A percentile compares a stretch with the other conserved stretches of the same genome.
These are phyloP conservation scores for Columba janthina DNA, from an alignment of 2,113 vertebrate genomes.

Conservation along the genomic window DNA sequence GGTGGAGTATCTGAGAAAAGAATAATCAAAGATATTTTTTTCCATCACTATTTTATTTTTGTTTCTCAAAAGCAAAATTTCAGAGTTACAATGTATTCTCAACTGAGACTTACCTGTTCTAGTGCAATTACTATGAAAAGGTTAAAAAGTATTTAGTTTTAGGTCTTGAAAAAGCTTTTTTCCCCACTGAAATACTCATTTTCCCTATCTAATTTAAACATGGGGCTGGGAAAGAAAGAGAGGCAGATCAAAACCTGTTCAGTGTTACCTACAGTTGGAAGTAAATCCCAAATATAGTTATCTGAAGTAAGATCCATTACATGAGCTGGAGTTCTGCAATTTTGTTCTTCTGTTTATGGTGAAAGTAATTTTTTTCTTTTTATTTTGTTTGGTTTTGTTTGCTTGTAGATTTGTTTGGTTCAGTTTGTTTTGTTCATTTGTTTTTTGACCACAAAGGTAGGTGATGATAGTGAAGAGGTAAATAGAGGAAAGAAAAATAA, in stretches of 20 bases:
- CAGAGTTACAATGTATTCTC: background rate
- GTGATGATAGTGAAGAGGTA: background rate
- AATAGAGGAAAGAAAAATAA: background rate
- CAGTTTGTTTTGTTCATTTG: no score
- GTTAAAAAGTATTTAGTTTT: background rate
- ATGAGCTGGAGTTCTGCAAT: background rate
- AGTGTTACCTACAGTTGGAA: background rate
- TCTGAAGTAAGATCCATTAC: background rate
- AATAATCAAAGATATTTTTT: background rate
- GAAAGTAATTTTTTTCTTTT: background rate
- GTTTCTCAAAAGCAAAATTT: background rate
- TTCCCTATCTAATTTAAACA: background rate
- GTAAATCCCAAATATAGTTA: background rate
- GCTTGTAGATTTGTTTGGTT: no score
- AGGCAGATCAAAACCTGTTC: background rate
- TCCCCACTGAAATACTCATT: background rate
- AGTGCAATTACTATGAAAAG: background rate
- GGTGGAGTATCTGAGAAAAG: background rate
- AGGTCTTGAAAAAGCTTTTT: background rate
- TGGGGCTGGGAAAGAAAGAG: background rate
- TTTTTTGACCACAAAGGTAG: background rate
- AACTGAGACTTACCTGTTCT: background rate
- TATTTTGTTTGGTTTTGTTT: no score
- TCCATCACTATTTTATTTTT: background rate
- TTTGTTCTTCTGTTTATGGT: background rate